A percentile compares a stretch with the other conserved stretches of the same genome.
phyloP scores from a whole-genome alignment of 2,888 invertebrate genomes.

The Uloborus plumipes region DNA sequence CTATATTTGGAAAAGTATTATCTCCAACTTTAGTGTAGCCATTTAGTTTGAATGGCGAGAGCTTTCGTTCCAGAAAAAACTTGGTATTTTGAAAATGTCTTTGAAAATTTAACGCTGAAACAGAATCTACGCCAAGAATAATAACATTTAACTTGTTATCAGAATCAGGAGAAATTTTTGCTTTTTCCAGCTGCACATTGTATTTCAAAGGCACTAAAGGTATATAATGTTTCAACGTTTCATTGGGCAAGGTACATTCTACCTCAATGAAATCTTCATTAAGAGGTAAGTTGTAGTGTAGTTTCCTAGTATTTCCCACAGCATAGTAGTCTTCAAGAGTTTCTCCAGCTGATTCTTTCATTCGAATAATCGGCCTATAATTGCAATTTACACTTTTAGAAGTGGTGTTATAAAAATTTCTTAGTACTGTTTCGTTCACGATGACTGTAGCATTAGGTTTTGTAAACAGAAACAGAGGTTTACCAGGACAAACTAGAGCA shows the following conservation, averaged over 20 bases:
- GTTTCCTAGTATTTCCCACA: constrained; percentile 12
- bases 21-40: constrained; percentile 78
- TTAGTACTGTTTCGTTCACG: constrained; percentile 36
- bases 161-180: neutral
- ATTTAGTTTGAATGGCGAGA: constrained; percentile 80
- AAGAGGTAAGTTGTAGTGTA: constrained; percentile 50
- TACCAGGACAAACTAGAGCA: constrained; percentile 37
- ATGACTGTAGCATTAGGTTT: constrained; percentile 28
- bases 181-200: constrained; percentile 28
- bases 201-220: constrained; percentile 43
- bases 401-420: constrained; percentile 18
- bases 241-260: constrained; percentile 7
- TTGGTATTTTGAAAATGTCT: constrained; percentile 83
- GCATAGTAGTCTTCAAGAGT: constrained; percentile 39
- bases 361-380: constrained; percentile 19
- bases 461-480: constrained; percentile 33
- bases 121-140: constrained; percentile 86
- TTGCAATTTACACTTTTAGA: constrained; percentile 22
- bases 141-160: constrained; percentile 77
- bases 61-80: constrained; percentile 77
- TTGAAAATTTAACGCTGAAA: constrained; percentile 83
- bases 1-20: constrained; percentile 71
- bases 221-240: constrained; percentile 45
- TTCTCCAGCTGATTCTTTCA: neutral
- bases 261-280: constrained; percentile 56